Evolutionary conservation across 2,888 invertebrate genomes (phyloP).

Genomic region (Apotomis capreana): DNA sequence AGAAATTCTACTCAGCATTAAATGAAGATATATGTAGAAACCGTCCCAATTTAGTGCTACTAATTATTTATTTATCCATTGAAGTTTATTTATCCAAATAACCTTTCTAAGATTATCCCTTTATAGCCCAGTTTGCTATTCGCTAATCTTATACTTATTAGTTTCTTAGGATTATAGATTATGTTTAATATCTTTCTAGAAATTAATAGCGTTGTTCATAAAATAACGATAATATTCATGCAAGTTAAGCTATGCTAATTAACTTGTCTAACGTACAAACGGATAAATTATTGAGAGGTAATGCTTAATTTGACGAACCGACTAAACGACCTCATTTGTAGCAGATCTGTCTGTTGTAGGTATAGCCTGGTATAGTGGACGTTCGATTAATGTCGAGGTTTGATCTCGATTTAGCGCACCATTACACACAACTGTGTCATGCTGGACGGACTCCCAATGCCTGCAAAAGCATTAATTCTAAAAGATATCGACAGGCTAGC

Average conservation of each 20-base stretch:
- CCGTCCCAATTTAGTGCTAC: slow-evolving; percentile 10
- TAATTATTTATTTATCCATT: slow-evolving; percentile 22
- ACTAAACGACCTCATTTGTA: slow-evolving; percentile 3
- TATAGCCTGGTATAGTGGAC: slow-evolving; percentile 1
- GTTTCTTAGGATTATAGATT: neutral
- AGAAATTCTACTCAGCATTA: slow-evolving; percentile 31
- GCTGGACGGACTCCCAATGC: slow-evolving; percentile 23
- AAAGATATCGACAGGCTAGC: slow-evolving; percentile 22
- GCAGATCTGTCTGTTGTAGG: neutral
- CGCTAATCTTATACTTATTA: neutral
- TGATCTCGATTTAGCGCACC: slow-evolving; percentile 34
- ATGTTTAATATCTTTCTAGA: too few species aligned
- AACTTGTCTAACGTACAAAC: too few species aligned
- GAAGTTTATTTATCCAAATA: neutral
- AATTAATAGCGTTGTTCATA: too few species aligned
- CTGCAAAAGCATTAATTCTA: slow-evolving; percentile 24
- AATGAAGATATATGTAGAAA: slow-evolving; percentile 30
- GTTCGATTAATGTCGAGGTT: slow-evolving; percentile 30
- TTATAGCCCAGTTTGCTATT: neutral
- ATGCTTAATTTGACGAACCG: neutral
- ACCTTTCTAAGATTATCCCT: neutral
- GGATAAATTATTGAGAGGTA: neutral
- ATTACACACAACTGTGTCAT: slow-evolving; percentile 38
- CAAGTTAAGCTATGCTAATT: too few species aligned
- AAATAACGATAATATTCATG: too few species aligned